A percentile compares a stretch with the other conserved stretches of the same genome.
Evolutionary conservation across 2,113 vertebrate genomes (phyloP).

Genomic region (Vanacampus margaritifer): DNA sequence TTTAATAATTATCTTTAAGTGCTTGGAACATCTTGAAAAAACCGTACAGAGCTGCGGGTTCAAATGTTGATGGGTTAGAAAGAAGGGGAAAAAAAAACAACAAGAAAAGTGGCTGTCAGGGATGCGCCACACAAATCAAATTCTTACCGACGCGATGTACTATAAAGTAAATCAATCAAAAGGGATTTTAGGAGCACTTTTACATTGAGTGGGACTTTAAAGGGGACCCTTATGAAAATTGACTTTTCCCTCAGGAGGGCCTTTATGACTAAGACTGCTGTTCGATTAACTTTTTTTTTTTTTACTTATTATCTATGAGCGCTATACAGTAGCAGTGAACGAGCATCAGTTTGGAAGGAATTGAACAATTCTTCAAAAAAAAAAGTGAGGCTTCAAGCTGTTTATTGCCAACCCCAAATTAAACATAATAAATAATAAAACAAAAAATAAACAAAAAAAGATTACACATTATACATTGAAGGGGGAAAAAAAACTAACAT

Average conservation of each 20-base stretch:
- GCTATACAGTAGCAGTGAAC: no score
- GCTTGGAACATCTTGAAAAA: constrained; percentile 65
- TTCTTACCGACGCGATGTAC: constrained; percentile 27
- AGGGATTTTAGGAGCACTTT: constrained; percentile 12
- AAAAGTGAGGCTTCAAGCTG: no score
- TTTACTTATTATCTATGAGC: no score
- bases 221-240: constrained; percentile 12
- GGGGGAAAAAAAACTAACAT: no score
- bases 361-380: no score
- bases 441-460: no score
- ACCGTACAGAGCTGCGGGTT: constrained; percentile 43
- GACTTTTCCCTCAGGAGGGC: neutral
- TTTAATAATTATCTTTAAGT: constrained; percentile 75
- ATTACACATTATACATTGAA: no score
- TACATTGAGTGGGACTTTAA: constrained; percentile 22
- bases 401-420: no score
- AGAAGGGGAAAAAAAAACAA: constrained; percentile 3
- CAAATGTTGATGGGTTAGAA: constrained; percentile 44
- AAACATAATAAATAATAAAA: no score
- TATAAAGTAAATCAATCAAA: constrained; percentile 39
- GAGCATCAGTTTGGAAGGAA: no score
- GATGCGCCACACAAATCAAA: constrained; percentile 19
- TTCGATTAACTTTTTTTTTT: no score
- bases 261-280: no score
- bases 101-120: constrained; percentile 43